phyloP scores from a whole-genome alignment of 2,888 invertebrate species.

The Drosophila anceps region DNA sequence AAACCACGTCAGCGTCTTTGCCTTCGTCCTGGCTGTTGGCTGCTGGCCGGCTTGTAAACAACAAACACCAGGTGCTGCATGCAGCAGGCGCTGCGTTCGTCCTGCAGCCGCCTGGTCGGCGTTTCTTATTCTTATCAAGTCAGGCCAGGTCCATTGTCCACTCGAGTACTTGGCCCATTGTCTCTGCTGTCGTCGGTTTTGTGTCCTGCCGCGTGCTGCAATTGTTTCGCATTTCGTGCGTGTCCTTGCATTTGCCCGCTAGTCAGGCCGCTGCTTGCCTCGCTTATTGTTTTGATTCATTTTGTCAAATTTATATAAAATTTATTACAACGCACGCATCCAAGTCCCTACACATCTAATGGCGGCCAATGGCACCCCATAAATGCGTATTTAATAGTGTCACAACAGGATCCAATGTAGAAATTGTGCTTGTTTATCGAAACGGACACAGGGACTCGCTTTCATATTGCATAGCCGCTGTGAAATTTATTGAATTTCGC shows the following conservation, averaged over 20 bases:
- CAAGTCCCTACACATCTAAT: constrained; percentile 15
- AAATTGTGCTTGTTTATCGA: background rate
- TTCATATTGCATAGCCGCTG: constrained; percentile 5
- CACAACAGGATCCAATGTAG: constrained; percentile 57
- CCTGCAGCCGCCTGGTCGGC: constrained; percentile 56
- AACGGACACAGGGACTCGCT: constrained; percentile 5
- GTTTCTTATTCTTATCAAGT: constrained; percentile 58
- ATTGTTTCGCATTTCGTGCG: constrained; percentile 68
- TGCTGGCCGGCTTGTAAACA: constrained; percentile 40
- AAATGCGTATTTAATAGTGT: constrained; percentile 74
- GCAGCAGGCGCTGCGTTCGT: constrained; percentile 54
- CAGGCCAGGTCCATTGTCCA: constrained; percentile 60
- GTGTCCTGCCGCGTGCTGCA: constrained; percentile 66
- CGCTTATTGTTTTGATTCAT: constrained; percentile 75
- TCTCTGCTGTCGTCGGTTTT: constrained; percentile 65
- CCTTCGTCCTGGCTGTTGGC: constrained; percentile 40
- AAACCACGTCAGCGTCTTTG: constrained; percentile 17
- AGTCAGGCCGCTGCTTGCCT: constrained; percentile 21
- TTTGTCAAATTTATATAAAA: constrained; percentile 83
- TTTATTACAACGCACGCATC: constrained; percentile 73
- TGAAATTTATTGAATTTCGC: constrained; percentile 27
- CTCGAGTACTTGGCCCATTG: constrained; percentile 65
- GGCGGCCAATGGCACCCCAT: constrained; percentile 33
- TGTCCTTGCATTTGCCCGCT: constrained; percentile 68
- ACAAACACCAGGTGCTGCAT: constrained; percentile 74